Percentiles rank a stretch among this genome's conserved stretches.
Conservation (phyloP, 2,888 invertebrate species). For the Leptinotarsa tumamoca region DNA sequence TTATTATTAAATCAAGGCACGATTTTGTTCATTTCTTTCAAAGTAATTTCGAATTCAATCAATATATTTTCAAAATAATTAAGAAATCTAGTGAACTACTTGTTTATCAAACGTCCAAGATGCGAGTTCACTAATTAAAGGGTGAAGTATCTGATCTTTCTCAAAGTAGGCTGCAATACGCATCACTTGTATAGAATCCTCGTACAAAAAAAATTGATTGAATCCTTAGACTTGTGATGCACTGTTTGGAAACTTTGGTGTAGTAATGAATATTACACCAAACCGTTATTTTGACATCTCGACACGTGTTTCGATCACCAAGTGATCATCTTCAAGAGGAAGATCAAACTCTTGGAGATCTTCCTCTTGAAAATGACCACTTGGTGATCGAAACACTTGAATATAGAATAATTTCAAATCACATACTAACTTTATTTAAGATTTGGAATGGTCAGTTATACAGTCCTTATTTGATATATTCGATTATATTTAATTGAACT, state of each 20-base stretch:
- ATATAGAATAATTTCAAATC: not conserved
- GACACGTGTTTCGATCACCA: too few species aligned
- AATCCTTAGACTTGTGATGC: not conserved
- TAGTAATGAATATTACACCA: too few species aligned
- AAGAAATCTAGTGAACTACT: not conserved
- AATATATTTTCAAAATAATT: not conserved
- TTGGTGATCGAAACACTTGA: not conserved
- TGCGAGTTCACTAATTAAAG: not conserved
- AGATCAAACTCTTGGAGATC: too few species aligned
- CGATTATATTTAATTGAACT: not conserved
- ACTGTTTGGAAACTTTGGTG: too few species aligned
- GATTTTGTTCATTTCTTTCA: not conserved
- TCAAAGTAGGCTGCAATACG: not conserved
- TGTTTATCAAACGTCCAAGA: not conserved
- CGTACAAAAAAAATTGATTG: not conserved
- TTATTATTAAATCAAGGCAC: not conserved
- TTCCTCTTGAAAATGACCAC: too few species aligned
- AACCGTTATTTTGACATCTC: too few species aligned
- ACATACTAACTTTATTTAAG: not conserved
- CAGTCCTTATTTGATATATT: not conserved
- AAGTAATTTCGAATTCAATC: not conserved
- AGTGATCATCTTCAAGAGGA: too few species aligned
- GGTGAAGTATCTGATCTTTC: not conserved
- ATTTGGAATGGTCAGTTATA: not conserved
- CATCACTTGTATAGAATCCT: not conserved